Conservation (phyloP, 53 echinoderm and acorn worm species). For the Stichopus horrens region DNA sequence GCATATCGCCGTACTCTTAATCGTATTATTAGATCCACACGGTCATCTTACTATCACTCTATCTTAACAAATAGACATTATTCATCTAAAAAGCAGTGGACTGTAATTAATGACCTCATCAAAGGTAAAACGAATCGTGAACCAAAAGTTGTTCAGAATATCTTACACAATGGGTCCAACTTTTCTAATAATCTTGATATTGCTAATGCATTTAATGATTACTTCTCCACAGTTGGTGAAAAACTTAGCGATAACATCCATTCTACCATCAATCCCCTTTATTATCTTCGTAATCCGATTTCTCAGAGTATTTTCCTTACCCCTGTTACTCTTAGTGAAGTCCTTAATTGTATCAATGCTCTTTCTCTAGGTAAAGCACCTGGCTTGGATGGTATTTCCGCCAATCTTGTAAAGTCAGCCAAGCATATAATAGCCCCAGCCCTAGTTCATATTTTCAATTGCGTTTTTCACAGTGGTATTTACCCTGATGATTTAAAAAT, state of each 20-base stretch:
- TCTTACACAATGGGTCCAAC: too few relatives aligned
- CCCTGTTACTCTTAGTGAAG: conserved; percentile 13
- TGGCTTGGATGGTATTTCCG: too few relatives aligned
- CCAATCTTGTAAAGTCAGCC: background rate
- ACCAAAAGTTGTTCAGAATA: background rate
- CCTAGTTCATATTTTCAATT: conserved; percentile 1
- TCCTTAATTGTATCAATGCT: conserved; percentile 18
- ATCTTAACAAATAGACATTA: too few relatives aligned
- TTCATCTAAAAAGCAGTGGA: too few relatives aligned
- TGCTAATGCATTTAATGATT: too few relatives aligned
- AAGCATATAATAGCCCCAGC: background rate
- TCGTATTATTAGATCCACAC: too few relatives aligned
- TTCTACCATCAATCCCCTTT: background rate
- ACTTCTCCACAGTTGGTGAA: too few relatives aligned
- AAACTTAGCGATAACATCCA: too few relatives aligned
- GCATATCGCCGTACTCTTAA: too few relatives aligned
- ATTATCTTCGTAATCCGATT: conserved; percentile 3
- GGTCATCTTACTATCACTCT: too few relatives aligned
- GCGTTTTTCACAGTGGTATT: background rate
- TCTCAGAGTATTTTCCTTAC: conserved; percentile 25
- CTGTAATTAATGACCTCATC: conserved; percentile 15
- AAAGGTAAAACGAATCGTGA: background rate
- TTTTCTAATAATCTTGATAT: too few relatives aligned
- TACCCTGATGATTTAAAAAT: background rate
- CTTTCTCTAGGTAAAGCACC: background rate